Percentiles rank a stretch among this genome's conserved stretches.
Evolutionary conservation across 2,888 invertebrate species (phyloP).

Genomic region (Oconnorella tubifera): DNA sequence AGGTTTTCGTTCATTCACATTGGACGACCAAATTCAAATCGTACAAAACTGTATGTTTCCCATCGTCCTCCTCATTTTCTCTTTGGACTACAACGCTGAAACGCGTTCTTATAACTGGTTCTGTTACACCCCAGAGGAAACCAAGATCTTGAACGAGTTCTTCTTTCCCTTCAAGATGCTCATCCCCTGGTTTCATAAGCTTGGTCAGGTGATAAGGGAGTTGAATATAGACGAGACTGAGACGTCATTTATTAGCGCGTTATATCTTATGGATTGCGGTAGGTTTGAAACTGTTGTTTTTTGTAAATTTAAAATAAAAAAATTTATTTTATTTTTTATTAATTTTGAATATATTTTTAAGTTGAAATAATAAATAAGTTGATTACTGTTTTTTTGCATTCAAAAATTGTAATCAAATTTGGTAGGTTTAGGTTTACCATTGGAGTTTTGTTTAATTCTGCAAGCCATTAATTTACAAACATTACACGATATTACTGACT

Average conservation of each 20-base stretch:
- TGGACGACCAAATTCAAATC: constrained; percentile 45
- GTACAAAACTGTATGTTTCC: constrained; percentile 47
- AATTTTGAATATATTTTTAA: no score
- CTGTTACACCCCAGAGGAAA: constrained; percentile 36
- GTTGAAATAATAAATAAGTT: no score
- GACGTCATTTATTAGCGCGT: constrained; percentile 43
- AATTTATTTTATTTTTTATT: no score
- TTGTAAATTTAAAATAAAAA: no score
- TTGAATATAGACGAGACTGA: constrained; percentile 43
- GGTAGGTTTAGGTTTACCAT: no score
- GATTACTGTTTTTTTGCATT: no score
- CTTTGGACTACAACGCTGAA: constrained; percentile 41
- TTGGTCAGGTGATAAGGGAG: constrained; percentile 42
- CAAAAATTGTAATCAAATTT: no score
- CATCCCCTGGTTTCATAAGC: constrained; percentile 35
- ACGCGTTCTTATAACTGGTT: constrained; percentile 45
- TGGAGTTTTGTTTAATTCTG: no score
- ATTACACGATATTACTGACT: no score
- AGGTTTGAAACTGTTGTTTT: no score
- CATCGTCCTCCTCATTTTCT: constrained; percentile 43
- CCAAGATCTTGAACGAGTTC: constrained; percentile 10
- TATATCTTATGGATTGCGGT: constrained; percentile 38
- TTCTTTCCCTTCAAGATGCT: constrained; percentile 20
- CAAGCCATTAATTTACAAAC: no score
- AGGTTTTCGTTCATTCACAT: constrained; percentile 44